A percentile compares a stretch with the other conserved stretches of the same genome.
Conservation (phyloP, 1,140 invertebrate genomes). For the Hermetia illucens region DNA sequence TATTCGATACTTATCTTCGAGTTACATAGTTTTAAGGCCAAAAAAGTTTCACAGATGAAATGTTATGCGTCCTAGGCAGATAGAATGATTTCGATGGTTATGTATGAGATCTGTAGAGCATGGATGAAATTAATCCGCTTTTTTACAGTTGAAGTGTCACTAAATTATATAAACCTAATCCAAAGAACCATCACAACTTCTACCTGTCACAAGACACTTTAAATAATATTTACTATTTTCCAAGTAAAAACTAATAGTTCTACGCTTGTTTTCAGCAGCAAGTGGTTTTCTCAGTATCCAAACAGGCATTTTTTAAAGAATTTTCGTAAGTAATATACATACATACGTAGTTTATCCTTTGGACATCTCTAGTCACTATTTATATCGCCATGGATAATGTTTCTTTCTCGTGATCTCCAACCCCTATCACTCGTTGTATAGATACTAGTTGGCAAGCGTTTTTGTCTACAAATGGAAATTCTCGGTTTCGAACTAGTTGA, state of each 20-base stretch:
- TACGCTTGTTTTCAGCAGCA: not conserved
- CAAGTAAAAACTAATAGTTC: not conserved
- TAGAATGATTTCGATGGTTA: too few species aligned
- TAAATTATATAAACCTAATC: too few species aligned
- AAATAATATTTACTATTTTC: not conserved
- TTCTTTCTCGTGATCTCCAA: slow-evolving; percentile 10
- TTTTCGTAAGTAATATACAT: too few species aligned
- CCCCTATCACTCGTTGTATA: slow-evolving; percentile 7
- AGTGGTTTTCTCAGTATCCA: not conserved
- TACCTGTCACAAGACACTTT: not conserved
- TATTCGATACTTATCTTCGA: too few species aligned
- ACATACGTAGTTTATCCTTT: not conserved
- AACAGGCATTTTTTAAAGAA: too few species aligned
- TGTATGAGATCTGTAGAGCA: too few species aligned
- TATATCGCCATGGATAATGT: slow-evolving; percentile 9
- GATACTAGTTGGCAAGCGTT: slow-evolving; percentile 8
- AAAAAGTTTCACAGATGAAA: too few species aligned
- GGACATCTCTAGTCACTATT: slow-evolving; percentile 8
- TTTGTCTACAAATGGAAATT: slow-evolving; percentile 10
- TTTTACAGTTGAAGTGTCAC: too few species aligned
- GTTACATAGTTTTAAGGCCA: too few species aligned
- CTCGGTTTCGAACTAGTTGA: slow-evolving; percentile 8
- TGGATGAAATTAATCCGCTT: too few species aligned
- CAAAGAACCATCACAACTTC: slow-evolving; percentile 1
- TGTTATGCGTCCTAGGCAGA: too few species aligned